These are phyloP conservation scores for Halictus quadricinctus DNA, from an alignment of 2,888 invertebrate genomes.

Conservation along the genomic window DNA sequence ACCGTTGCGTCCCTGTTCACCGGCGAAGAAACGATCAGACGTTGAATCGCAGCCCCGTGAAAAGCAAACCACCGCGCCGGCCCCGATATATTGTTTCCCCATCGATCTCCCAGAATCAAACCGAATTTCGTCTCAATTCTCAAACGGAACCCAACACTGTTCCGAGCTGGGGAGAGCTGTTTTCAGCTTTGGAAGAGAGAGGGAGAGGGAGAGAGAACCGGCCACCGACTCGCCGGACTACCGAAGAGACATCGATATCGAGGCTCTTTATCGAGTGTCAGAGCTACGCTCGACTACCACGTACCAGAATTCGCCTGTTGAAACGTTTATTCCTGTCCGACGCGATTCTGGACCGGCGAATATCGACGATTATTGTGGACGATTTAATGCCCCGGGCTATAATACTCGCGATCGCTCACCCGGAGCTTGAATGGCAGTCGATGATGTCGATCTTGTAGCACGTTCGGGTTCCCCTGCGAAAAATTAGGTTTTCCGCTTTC, in stretches of 20 bases:
- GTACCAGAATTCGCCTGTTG: background rate
- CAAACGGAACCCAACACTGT: background rate
- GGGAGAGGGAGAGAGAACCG: background rate
- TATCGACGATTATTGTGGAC: background rate
- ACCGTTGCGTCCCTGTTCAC: background rate
- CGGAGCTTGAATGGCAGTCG: background rate
- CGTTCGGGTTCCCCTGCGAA: background rate
- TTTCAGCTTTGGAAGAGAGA: background rate
- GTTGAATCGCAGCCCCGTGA: constrained; percentile 12
- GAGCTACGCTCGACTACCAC: background rate
- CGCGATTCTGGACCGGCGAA: constrained; percentile 1
- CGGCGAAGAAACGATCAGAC: constrained; percentile 4
- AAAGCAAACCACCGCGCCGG: background rate
- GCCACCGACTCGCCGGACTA: background rate
- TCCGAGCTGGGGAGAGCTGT: background rate
- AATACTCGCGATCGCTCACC: background rate
- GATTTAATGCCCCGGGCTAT: background rate
- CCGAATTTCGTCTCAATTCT: constrained; percentile 3
- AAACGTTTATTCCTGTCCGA: constrained; percentile 7
- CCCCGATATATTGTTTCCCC: background rate
- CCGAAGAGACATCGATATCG: background rate
- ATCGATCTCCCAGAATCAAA: background rate
- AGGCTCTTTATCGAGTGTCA: background rate
- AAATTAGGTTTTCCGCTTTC: background rate
- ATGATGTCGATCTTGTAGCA: background rate